Conservation (phyloP, 2,113 vertebrate species). For the Dromiciops gliroides region DNA sequence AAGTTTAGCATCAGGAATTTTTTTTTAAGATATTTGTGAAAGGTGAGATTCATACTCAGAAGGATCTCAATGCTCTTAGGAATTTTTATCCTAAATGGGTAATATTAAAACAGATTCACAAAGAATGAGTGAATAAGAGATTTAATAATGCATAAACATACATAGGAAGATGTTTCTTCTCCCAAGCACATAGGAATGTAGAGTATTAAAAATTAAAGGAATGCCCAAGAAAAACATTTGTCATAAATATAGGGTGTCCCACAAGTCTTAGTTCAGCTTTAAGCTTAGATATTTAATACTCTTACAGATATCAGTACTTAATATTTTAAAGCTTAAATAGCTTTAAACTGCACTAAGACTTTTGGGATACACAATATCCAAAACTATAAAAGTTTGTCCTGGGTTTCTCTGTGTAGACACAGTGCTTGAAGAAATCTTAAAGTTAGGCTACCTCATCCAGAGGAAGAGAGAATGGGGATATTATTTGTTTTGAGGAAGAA, state of each 20-base stretch:
- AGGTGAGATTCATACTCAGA: conserved; percentile 21
- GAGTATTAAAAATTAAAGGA: conserved; percentile 25
- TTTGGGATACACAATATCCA: not conserved
- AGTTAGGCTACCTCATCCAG: not conserved
- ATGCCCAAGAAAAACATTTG: not conserved
- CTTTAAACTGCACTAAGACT: not conserved
- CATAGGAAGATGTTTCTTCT: not conserved
- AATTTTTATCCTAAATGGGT: conserved; percentile 9
- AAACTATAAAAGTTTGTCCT: not conserved
- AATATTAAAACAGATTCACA: conserved; percentile 42
- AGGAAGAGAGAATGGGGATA: not conserved
- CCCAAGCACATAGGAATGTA: not conserved
- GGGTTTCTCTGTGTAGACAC: not conserved
- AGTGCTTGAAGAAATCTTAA: not conserved
- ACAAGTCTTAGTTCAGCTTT: not conserved
- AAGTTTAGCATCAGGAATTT: not conserved
- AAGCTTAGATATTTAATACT: not conserved
- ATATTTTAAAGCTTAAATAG: not conserved
- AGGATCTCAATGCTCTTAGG: not conserved
- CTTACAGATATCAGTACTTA: not conserved
- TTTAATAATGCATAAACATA: conserved; percentile 41
- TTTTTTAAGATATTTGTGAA: conserved; percentile 52
- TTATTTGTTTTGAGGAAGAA: not conserved
- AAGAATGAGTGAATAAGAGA: conserved; percentile 40
- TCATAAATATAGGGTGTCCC: not conserved